Percentiles rank a stretch among this genome's conserved stretches.
Evolutionary conservation across 1,140 invertebrate genomes (phyloP).

Genomic region (Euura saliciscinereae): DNA sequence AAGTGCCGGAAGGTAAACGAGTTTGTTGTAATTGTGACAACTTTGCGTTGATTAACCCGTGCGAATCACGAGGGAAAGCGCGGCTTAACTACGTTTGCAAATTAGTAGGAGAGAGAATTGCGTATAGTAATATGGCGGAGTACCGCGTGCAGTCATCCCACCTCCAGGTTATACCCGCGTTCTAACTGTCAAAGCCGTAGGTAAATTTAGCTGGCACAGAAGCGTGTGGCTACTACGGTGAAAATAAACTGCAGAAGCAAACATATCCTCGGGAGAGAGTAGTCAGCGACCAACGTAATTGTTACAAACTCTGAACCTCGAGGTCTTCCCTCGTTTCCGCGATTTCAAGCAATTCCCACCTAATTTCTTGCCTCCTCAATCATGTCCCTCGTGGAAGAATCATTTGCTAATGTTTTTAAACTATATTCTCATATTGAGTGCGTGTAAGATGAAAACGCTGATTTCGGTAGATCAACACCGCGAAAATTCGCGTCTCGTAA

Average conservation of each 20-base stretch:
- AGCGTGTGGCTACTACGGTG: too few relatives aligned
- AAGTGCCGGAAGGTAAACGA: neutral
- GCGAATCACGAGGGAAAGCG: neutral
- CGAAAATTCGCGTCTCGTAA: too few relatives aligned
- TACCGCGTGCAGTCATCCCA: neutral
- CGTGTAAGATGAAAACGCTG: neutral
- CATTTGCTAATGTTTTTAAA: neutral
- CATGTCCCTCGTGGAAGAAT: neutral
- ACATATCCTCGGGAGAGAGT: neutral
- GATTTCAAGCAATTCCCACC: neutral
- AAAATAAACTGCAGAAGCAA: too few relatives aligned
- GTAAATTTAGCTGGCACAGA: too few relatives aligned
- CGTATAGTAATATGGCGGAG: neutral
- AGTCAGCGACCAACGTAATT: neutral
- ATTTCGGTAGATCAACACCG: too few relatives aligned
- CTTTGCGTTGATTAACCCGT: neutral
- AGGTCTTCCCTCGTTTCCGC: neutral
- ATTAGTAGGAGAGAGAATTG: neutral
- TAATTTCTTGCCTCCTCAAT: neutral
- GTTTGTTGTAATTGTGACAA: neutral
- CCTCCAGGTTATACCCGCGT: neutral
- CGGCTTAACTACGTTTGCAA: neutral
- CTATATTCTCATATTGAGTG: neutral
- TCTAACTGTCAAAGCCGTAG: neutral
- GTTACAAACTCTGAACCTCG: neutral